These are phyloP conservation scores for Ruditapes philippinarum DNA, from an alignment of 1,140 invertebrate species.

Conservation along the genomic window DNA sequence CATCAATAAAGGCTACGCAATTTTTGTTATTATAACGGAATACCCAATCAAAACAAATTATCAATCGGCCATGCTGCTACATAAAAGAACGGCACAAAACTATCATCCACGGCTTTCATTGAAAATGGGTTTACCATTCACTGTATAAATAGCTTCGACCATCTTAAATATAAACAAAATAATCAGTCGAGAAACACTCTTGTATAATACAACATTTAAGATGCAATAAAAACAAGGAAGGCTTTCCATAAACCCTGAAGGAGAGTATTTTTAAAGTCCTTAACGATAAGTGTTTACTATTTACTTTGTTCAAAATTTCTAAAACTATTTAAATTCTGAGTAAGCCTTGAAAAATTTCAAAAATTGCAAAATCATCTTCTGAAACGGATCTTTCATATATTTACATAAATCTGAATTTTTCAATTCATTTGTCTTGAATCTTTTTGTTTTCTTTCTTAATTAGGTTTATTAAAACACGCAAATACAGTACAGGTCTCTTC, in stretches of 20 bases:
- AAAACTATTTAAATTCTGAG: neutral
- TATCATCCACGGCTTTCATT: neutral
- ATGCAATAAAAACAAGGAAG: conserved; percentile 51
- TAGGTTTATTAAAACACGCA: too few relatives aligned
- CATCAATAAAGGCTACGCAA: conserved; percentile 43
- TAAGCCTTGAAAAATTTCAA: neutral
- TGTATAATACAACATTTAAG: conserved; percentile 24
- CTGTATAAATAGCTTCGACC: conserved; percentile 44
- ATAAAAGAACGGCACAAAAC: neutral
- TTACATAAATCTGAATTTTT: too few relatives aligned
- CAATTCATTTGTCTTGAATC: too few relatives aligned
- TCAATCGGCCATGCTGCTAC: neutral
- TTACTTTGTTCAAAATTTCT: conserved; percentile 6
- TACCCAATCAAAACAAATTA: conserved; percentile 62
- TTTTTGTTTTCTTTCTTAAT: too few relatives aligned
- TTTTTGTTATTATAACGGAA: conserved; percentile 54
- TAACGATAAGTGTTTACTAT: conserved; percentile 5
- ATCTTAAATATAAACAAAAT: conserved; percentile 48
- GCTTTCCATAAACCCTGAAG: neutral
- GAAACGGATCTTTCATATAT: too few relatives aligned
- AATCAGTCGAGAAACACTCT: conserved; percentile 41
- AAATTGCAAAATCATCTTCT: neutral
- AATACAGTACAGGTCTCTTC: too few relatives aligned
- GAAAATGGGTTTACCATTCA: conserved; percentile 1
- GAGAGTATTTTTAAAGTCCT: neutral